Percentiles rank a stretch among this genome's conserved stretches.
phyloP scores from a whole-genome alignment of 2,113 vertebrate species.

The Emydura subglobosa region DNA sequence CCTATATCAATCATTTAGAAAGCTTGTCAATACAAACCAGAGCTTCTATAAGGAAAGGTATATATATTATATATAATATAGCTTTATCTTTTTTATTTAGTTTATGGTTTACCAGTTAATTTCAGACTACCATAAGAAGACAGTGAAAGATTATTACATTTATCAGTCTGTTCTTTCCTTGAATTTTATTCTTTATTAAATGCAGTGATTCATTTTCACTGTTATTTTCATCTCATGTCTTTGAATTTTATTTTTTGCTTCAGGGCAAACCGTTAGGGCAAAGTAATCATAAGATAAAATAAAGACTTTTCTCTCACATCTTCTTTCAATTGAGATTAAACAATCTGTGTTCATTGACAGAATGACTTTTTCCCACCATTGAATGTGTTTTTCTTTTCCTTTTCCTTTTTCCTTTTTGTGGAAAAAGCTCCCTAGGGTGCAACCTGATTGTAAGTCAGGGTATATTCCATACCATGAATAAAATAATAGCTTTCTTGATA shows the following conservation, averaged over 20 bases:
- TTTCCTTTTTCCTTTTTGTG: neutral
- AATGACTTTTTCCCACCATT: conserved; percentile 10
- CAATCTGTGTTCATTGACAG: conserved; percentile 13
- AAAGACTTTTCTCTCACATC: conserved; percentile 35
- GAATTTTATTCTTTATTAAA: neutral
- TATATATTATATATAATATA: conserved; percentile 16
- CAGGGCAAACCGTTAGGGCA: neutral
- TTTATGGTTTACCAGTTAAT: conserved; percentile 57
- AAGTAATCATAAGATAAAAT: conserved; percentile 55
- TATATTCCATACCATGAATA: neutral
- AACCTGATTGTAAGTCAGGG: neutral
- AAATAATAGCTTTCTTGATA: neutral
- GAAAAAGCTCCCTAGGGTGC: neutral
- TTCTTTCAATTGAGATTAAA: conserved; percentile 37
- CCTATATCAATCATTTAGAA: neutral
- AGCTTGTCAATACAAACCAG: neutral
- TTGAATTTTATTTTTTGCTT: conserved; percentile 29
- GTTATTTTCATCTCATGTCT: conserved; percentile 25
- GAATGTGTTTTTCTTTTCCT: neutral
- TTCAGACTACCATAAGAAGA: conserved; percentile 39
- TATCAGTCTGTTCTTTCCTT: conserved; percentile 44
- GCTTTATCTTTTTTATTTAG: conserved; percentile 10
- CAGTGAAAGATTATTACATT: conserved; percentile 33
- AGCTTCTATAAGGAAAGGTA: neutral
- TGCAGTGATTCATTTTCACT: conserved; percentile 38